phyloP scores from a whole-genome alignment of 2,888 invertebrate genomes.

The Lithodes maja region DNA sequence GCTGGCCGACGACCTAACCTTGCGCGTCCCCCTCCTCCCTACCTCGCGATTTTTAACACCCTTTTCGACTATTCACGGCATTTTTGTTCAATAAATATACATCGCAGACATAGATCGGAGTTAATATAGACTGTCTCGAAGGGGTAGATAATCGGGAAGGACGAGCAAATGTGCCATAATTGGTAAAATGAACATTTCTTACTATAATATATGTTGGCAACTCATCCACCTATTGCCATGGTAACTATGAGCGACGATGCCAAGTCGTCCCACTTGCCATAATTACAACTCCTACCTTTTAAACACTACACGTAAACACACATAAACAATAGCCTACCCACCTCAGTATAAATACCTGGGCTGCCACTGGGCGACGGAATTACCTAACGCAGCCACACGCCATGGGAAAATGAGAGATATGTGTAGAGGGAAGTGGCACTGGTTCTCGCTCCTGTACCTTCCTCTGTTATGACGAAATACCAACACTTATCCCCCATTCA shows the following conservation, averaged over 20 bases:
- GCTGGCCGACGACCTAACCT: constrained; percentile 29
- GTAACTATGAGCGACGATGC: constrained; percentile 53
- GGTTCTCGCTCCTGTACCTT: background rate
- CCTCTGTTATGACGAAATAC: constrained; percentile 37
- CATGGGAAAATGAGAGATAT: background rate
- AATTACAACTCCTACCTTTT: background rate
- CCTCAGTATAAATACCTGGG: background rate
- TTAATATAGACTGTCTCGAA: background rate
- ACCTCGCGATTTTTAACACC: background rate
- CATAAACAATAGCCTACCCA: background rate
- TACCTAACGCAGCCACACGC: background rate
- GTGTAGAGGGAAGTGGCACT: background rate
- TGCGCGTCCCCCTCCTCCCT: constrained; percentile 10
- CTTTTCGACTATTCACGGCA: background rate
- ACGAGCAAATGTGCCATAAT: background rate
- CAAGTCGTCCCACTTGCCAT: constrained; percentile 25
- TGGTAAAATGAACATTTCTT: background rate
- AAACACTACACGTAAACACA: background rate
- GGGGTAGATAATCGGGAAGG: background rate
- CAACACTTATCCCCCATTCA: background rate
- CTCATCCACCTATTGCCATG: constrained; percentile 47
- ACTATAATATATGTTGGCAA: constrained; percentile 28
- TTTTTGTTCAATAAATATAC: background rate
- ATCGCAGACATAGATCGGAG: background rate
- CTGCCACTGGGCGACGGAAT: background rate